These are phyloP conservation scores for Xestia sexstrigata DNA, from an alignment of 2,888 invertebrate species.

Conservation along the genomic window DNA sequence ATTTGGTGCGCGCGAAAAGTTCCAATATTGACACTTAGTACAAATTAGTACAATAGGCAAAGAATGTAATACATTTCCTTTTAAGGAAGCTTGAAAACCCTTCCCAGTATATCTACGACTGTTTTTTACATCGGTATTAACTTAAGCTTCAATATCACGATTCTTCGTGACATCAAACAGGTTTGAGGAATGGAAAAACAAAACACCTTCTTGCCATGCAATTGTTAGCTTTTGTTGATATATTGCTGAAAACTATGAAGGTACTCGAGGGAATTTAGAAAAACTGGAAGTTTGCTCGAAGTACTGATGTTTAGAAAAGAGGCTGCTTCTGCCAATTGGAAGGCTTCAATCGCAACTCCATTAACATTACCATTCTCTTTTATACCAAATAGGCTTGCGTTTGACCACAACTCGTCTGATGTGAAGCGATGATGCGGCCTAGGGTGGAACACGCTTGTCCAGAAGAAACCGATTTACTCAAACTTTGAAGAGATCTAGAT, in stretches of 20 bases:
- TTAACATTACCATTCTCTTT: too few relatives aligned
- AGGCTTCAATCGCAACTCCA: background rate
- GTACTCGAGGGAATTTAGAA: background rate
- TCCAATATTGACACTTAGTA: background rate
- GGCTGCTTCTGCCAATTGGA: background rate
- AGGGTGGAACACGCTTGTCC: too few relatives aligned
- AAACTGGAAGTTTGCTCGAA: background rate
- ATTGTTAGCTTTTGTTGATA: background rate
- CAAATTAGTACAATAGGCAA: background rate
- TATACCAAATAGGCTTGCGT: too few relatives aligned
- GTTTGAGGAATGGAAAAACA: constrained; percentile 36
- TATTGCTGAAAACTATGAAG: background rate
- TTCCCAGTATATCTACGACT: background rate
- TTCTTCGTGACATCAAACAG: constrained; percentile 29
- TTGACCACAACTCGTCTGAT: too few relatives aligned
- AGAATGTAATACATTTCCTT: background rate
- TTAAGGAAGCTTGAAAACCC: constrained; percentile 10
- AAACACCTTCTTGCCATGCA: constrained; percentile 4
- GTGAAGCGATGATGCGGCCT: too few relatives aligned
- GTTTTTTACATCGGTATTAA: constrained; percentile 1
- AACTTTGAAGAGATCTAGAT: too few relatives aligned
- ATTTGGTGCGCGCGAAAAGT: too few relatives aligned
- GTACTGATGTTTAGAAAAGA: background rate
- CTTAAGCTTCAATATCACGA: constrained; percentile 27
- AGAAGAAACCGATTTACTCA: too few relatives aligned